A percentile compares a stretch with the other conserved stretches of the same genome.
phyloP scores from a whole-genome alignment of 2,113 vertebrate species.

The Corydoras sp. region DNA sequence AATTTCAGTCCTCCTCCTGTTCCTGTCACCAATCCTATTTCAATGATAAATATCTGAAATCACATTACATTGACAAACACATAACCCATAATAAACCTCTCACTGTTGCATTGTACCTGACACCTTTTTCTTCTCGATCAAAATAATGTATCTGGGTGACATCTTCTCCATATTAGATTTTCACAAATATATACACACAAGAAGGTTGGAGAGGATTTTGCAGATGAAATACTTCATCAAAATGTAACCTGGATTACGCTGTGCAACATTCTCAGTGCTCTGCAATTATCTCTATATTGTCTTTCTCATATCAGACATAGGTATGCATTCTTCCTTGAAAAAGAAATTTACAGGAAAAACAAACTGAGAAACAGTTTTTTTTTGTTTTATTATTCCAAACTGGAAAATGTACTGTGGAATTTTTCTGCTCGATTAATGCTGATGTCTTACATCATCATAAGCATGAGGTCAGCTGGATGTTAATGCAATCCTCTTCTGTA shows the following conservation, averaged over 20 bases:
- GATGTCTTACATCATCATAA: constrained; percentile 38
- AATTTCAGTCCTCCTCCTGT: constrained; percentile 28
- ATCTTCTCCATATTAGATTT: constrained; percentile 20
- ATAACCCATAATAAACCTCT: constrained; percentile 32
- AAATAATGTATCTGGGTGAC: constrained; percentile 28
- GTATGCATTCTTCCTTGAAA: background rate
- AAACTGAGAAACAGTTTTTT: background rate
- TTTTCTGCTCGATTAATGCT: constrained; percentile 30
- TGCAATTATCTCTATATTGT: background rate
- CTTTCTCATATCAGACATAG: background rate
- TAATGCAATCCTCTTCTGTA: constrained; percentile 21
- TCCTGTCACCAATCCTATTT: constrained; percentile 25
- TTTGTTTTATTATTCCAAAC: background rate
- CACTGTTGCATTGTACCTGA: background rate
- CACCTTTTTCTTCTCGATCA: constrained; percentile 14
- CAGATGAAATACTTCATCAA: constrained; percentile 28
- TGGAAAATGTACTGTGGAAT: background rate
- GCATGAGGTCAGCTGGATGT: constrained; percentile 38
- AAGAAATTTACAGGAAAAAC: background rate
- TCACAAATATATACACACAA: constrained; percentile 1
- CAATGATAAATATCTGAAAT: constrained; percentile 28
- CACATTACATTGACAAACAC: constrained; percentile 39
- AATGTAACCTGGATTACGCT: background rate
- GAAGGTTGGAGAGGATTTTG: constrained; percentile 9
- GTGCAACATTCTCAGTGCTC: background rate